phyloP scores from a whole-genome alignment of 2,888 invertebrate genomes.

The Ennomos quercinarius region DNA sequence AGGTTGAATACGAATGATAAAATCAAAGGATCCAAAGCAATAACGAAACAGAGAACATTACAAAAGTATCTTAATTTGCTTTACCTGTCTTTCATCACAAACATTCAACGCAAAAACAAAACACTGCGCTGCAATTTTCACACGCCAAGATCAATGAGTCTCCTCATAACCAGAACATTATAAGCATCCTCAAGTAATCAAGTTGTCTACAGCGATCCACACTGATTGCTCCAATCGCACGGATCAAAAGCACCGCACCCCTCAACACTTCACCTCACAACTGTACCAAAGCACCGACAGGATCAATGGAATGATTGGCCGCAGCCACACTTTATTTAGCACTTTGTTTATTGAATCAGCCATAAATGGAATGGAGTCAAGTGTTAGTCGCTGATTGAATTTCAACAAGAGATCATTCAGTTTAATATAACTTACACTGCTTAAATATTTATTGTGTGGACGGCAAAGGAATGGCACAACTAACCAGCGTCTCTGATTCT shows the following conservation, averaged over 20 bases:
- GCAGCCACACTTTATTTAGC: slow-evolving; percentile 19
- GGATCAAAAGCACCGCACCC: slow-evolving; percentile 19
- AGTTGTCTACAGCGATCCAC: slow-evolving; percentile 13
- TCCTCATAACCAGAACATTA: slow-evolving; percentile 7
- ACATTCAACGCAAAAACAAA: neutral
- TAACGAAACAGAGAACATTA: too few species aligned
- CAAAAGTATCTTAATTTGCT: too few species aligned
- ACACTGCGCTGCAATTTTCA: slow-evolving; percentile 5
- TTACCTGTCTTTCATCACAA: too few species aligned
- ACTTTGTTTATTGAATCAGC: slow-evolving; percentile 24
- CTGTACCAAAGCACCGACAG: slow-evolving; percentile 20
- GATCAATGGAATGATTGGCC: slow-evolving; percentile 23
- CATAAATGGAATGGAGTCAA: slow-evolving; percentile 8
- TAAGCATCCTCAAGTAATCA: slow-evolving; percentile 21
- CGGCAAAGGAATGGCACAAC: too few species aligned
- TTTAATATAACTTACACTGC: too few species aligned
- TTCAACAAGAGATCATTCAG: too few species aligned
- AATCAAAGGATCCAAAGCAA: too few species aligned
- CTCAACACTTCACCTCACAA: neutral
- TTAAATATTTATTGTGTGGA: too few species aligned
- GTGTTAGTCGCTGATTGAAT: neutral
- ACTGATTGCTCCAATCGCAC: slow-evolving; percentile 21
- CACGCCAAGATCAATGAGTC: slow-evolving; percentile 9
- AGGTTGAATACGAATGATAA: too few species aligned
- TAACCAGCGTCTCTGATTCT: too few species aligned